A percentile compares a stretch with the other conserved stretches of the same genome.
Conservation (phyloP, 1,140 invertebrate species). For the Ruditapes philippinarum region DNA sequence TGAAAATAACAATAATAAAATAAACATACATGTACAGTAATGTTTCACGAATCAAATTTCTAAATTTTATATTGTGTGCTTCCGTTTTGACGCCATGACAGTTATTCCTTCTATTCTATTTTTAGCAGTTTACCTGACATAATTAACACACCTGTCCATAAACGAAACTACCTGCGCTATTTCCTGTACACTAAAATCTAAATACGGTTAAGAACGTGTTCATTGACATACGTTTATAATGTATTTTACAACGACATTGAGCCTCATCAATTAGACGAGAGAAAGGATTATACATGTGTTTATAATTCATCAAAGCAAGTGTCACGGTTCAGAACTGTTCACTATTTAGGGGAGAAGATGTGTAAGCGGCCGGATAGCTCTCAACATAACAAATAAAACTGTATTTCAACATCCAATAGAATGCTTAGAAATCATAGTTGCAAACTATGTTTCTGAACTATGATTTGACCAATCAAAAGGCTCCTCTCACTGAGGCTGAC, state of each 20-base stretch:
- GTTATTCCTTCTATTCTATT: slow-evolving; percentile 48
- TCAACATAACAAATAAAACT: slow-evolving; percentile 25
- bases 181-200: too few relatives aligned
- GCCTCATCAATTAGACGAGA: too few relatives aligned
- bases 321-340: too few relatives aligned
- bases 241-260: too few relatives aligned
- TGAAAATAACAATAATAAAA: neutral
- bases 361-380: too few relatives aligned
- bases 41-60: neutral
- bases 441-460: slow-evolving; percentile 18
- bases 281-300: too few relatives aligned
- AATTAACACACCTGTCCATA: slow-evolving; percentile 31
- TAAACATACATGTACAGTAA: neutral
- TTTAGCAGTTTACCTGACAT: slow-evolving; percentile 51
- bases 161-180: neutral
- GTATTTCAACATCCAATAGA: slow-evolving; percentile 32
- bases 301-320: too few relatives aligned
- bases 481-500: neutral
- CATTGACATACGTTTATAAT: too few relatives aligned
- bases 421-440: slow-evolving; percentile 32
- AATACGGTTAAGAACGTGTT: too few relatives aligned
- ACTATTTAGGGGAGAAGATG: too few relatives aligned
- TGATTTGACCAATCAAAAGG: slow-evolving; percentile 37
- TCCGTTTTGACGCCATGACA: slow-evolving; percentile 58
- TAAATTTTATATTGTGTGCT: slow-evolving; percentile 1